Evolutionary conservation across 1,140 invertebrate species (phyloP), one percentile per base, ranked within the genome.

Genomic region (Agrypnia vestita): DNA sequence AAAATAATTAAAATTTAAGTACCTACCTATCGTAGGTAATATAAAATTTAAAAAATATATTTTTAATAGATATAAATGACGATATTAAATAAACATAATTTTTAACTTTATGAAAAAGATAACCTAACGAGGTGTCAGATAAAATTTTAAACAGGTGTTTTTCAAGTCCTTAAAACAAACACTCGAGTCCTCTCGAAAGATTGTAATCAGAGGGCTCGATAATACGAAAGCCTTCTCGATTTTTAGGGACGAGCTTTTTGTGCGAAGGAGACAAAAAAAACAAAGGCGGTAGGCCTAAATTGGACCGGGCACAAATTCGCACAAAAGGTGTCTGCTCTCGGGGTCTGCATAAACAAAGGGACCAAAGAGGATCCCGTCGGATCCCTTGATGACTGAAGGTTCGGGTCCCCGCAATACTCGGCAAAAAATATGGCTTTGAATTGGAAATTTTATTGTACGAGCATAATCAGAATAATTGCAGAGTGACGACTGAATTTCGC

Each of bases 241-340:
- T 47, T 21, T 49, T 71, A 71, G 6, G 25, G 25, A 3, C 1
- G 25, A 35, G 25, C 25, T 35, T 35, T 35, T 35, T 35, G 25
- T 35, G 4, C 21, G 13, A 53, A n/a, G 12, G 12, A 8, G 1
- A 67, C 56, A 15, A 17, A 62, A 62, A 6, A n/a, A 64, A 64
- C 62, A 64, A 64, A 64, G 43, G 62, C 47, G 3, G 11, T 77
- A 77, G 59, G 62, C 62, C 75, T 64, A 77, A 77, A 64, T 55
- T 53, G 59, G 47, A 17, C 56, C 25, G 49, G 13, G 15, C 59
- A 35, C 12, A 35, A 17, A 35, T 53, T 46, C 67, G 35, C 46
- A 69, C 72, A 84, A 85, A 85, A 85, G 77, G 78, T 80, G 44
- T 83, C 80, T 83, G 83, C 84, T 72, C 76, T 80, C 59, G 46